These are phyloP conservation scores for Bellardia pandia DNA, from an alignment of 2,888 invertebrate genomes.

Conservation along the genomic window DNA sequence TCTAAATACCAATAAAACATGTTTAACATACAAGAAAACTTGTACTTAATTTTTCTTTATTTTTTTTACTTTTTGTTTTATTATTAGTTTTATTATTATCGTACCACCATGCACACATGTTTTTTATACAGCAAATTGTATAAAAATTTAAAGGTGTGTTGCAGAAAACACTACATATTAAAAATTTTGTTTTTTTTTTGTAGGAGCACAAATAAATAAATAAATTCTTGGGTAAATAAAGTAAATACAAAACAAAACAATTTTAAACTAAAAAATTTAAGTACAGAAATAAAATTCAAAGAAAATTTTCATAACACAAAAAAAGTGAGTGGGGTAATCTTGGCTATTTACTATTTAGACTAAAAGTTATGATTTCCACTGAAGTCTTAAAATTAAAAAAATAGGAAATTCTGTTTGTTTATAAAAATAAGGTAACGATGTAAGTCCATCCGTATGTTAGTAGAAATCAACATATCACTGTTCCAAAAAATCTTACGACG, in stretches of 20 bases:
- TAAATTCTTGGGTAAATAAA: conserved; percentile 21
- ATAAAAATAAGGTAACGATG: too few species aligned
- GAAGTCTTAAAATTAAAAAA: too few species aligned
- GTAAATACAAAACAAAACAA: neutral
- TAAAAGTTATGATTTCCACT: too few species aligned
- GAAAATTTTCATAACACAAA: too few species aligned
- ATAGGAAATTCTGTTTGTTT: too few species aligned
- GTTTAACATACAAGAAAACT: conserved; percentile 55
- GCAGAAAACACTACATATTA: neutral
- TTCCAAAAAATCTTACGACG: too few species aligned
- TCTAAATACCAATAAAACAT: conserved; percentile 65
- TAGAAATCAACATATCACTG: too few species aligned
- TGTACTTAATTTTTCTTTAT: conserved; percentile 42
- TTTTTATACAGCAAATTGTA: conserved; percentile 40
- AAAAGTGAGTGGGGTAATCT: too few species aligned
- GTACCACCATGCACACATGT: conserved; percentile 4
- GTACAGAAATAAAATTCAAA: too few species aligned
- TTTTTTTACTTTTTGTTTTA: conserved; percentile 4
- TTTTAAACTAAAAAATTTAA: neutral
- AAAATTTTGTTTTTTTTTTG: neutral
- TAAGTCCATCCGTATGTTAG: too few species aligned
- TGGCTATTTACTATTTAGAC: too few species aligned
- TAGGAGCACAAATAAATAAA: conserved; percentile 23
- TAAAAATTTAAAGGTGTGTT: conserved; percentile 55
- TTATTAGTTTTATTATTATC: conserved; percentile 47